These are phyloP conservation scores for Agapornis canus DNA, from an alignment of 2,797 vertebrate species.

Conservation along the genomic window DNA sequence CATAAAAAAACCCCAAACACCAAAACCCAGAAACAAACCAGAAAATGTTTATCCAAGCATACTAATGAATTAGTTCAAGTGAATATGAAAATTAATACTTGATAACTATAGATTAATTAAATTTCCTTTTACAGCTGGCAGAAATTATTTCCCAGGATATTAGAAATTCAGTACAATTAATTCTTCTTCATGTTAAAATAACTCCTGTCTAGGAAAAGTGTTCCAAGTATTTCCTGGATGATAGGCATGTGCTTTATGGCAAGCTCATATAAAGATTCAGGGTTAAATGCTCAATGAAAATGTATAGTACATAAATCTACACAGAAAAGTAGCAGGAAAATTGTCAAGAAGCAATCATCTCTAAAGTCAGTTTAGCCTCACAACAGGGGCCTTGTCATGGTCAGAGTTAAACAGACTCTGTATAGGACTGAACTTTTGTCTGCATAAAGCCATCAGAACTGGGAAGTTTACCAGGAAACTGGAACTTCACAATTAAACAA, in stretches of 20 bases:
- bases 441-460: background rate
- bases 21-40: rapidly evolving
- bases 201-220: conserved; percentile 4
- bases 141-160: conserved; percentile 30
- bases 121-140: background rate
- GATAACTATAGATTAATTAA: background rate
- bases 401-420: conserved; percentile 40
- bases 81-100: conserved; percentile 13
- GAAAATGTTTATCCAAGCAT: background rate
- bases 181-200: conserved; percentile 30
- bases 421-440: background rate
- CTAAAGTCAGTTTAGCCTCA: conserved; percentile 55
- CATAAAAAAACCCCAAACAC: background rate
- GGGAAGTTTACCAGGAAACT: background rate
- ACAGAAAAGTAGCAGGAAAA: conserved; percentile 26
- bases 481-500: background rate
- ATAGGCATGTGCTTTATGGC: conserved; percentile 46
- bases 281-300: conserved; percentile 69
- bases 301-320: conserved; percentile 55
- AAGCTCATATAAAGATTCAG: conserved; percentile 53
- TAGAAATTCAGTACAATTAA: conserved; percentile 16
- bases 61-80: conserved; percentile 17
- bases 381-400: conserved; percentile 31
- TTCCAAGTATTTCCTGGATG: conserved; percentile 45
- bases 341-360: conserved; percentile 59